Evolutionary conservation across 2,888 invertebrate species (phyloP).

Genomic region (Amphipoea lucens): DNA sequence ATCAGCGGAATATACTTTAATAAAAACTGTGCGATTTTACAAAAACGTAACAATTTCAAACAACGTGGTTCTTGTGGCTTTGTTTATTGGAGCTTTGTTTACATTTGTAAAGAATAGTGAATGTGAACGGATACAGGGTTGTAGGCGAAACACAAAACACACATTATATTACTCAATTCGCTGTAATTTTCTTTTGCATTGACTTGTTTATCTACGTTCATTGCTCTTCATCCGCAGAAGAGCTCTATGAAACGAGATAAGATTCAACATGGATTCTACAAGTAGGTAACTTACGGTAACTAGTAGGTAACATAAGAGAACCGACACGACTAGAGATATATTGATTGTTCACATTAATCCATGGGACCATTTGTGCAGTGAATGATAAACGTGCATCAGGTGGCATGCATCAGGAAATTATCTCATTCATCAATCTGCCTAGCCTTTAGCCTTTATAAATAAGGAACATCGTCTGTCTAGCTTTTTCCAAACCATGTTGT

Average conservation of each 20-base stretch:
- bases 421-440: not conserved
- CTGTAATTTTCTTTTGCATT: not conserved
- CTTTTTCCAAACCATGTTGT: too few relatives aligned
- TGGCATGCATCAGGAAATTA: not conserved
- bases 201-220: not conserved
- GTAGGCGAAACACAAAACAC: not conserved
- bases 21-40: conserved; percentile 15
- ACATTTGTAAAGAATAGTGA: conserved; percentile 10
- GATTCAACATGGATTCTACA: not conserved
- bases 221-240: not conserved
- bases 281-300: not conserved
- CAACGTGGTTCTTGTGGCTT: conserved; percentile 30
- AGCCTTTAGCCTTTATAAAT: not conserved
- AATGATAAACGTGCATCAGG: not conserved
- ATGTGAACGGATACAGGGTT: not conserved
- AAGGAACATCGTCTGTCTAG: not conserved
- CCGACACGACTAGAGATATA: not conserved
- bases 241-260: not conserved
- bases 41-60: conserved; percentile 27
- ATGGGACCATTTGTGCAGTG: not conserved
- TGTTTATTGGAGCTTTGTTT: conserved; percentile 30
- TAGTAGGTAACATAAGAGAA: not conserved
- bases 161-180: not conserved
- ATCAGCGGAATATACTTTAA: conserved; percentile 17
- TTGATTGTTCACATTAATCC: not conserved